phyloP scores from a whole-genome alignment of 1,140 invertebrate species.

The Asbolus verrucosus region DNA sequence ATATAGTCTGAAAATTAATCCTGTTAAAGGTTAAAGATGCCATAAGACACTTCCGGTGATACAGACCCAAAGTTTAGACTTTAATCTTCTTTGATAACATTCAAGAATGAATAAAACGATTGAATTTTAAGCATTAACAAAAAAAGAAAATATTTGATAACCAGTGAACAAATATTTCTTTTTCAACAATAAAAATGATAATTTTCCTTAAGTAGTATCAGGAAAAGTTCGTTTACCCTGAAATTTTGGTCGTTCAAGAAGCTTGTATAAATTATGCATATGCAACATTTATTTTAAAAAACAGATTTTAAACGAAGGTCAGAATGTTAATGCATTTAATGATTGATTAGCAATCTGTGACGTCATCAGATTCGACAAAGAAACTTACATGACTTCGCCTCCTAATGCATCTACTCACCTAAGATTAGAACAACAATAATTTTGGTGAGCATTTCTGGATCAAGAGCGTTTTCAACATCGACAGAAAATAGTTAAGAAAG shows the following conservation, averaged over 20 bases:
- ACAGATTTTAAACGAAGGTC: too few relatives aligned
- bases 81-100: not conserved
- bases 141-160: constrained; percentile 4
- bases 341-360: too few relatives aligned
- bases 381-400: too few relatives aligned
- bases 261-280: too few relatives aligned
- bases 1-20: too few relatives aligned
- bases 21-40: too few relatives aligned
- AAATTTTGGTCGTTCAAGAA: not conserved
- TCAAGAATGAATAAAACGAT: not conserved
- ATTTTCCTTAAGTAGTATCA: not conserved
- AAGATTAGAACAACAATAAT: constrained; percentile 38
- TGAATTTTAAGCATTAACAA: not conserved
- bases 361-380: too few relatives aligned
- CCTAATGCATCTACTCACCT: constrained; percentile 29
- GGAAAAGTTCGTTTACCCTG: not conserved
- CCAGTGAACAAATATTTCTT: too few relatives aligned
- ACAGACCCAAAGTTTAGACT: not conserved
- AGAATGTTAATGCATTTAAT: too few relatives aligned
- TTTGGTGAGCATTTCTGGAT: constrained; percentile 44
- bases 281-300: too few relatives aligned
- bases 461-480: constrained; percentile 3
- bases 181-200: too few relatives aligned
- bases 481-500: constrained; percentile 2
- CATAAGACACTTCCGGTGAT: too few relatives aligned